Base-by-base conservation (phyloP, 2,888 invertebrate genomes). In the Chymomyza procnemis region DNA sequence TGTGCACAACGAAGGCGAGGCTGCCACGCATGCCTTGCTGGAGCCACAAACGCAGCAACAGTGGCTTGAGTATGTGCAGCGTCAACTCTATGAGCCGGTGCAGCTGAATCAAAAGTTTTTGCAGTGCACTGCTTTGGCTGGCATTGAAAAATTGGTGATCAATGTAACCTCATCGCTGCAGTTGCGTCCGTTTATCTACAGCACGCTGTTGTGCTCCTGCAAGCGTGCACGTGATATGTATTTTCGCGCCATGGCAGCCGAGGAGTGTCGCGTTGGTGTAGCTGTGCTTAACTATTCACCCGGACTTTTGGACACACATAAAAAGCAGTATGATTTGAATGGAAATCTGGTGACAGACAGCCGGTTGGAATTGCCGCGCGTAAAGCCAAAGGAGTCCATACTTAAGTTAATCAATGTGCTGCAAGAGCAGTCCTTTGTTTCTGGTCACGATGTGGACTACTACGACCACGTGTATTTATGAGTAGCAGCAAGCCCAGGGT, bases 401-500 rank as follows among this genome's bases (percentile, higher is more conserved):
- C 78, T 89, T 1, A 88, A 89, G 63, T 75, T 90, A 48, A 88
- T 90, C 61, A 89, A 88, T 65, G 90, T 90, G 34, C 76, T 90
- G 73, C 87, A 90, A 73, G 67, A 81, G 62, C 85, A 81, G 59
- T 85, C 89, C 18, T 90, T 90, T 57, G 88, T 89, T 4, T 90
- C 90, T 34, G 90, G 90, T 2, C 90, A 90, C 64, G 90, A 90
- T 67, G 87, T 90, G 55, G 90, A 90, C 78, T 90, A 89, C 75
- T 88, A 90, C 50, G 87, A 89, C 77, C 89, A 89, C 14, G 89
- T 78, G 59, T 73, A 80, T 62, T 89, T 89, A 89, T 89, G 88
- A 89, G 85, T 76, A 80, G 86, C 72, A 83, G 55, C 73, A 73
- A 61, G 67, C 61, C 54, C 76, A 85, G 76, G 81, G 84, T 65